These are phyloP conservation scores for Varanus salvator DNA, from an alignment of 2,113 vertebrate genomes.

Conservation along the genomic window DNA sequence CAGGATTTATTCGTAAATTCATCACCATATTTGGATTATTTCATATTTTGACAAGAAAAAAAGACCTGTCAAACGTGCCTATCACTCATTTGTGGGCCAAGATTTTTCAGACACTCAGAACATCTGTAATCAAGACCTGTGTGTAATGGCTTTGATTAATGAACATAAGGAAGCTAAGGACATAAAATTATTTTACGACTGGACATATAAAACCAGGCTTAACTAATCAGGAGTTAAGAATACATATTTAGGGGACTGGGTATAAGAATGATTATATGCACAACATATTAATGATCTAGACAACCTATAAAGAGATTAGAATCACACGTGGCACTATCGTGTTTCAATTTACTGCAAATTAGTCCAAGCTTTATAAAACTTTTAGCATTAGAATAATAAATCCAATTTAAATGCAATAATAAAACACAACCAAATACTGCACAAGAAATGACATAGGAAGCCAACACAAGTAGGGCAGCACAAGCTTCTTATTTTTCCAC, in stretches of 20 bases:
- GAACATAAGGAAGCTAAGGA: constrained; percentile 49
- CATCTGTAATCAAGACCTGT: constrained; percentile 50
- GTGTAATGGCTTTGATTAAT: constrained; percentile 60
- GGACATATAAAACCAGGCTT: constrained; percentile 43
- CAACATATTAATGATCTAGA: background rate
- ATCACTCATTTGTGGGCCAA: background rate
- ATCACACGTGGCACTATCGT: background rate
- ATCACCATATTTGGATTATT: constrained; percentile 43
- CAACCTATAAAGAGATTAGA: constrained; percentile 15
- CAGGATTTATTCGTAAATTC: constrained; percentile 59
- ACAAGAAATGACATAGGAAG: background rate
- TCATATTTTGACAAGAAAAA: constrained; percentile 60
- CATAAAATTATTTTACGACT: constrained; percentile 49
- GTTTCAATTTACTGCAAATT: constrained; percentile 20
- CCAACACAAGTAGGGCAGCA: background rate
- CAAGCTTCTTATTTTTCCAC: too few species aligned
- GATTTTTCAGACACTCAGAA: constrained; percentile 52
- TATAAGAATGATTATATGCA: constrained; percentile 32
- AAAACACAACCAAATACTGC: background rate
- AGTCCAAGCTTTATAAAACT: background rate
- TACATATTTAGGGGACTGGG: constrained; percentile 34
- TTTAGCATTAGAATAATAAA: background rate
- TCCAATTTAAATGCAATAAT: background rate
- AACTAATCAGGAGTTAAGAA: constrained; percentile 33
- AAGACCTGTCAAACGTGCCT: too few species aligned